These are phyloP conservation scores for Tragopan temminckii DNA, from an alignment of 2,797 vertebrate species.

Conservation along the genomic window DNA sequence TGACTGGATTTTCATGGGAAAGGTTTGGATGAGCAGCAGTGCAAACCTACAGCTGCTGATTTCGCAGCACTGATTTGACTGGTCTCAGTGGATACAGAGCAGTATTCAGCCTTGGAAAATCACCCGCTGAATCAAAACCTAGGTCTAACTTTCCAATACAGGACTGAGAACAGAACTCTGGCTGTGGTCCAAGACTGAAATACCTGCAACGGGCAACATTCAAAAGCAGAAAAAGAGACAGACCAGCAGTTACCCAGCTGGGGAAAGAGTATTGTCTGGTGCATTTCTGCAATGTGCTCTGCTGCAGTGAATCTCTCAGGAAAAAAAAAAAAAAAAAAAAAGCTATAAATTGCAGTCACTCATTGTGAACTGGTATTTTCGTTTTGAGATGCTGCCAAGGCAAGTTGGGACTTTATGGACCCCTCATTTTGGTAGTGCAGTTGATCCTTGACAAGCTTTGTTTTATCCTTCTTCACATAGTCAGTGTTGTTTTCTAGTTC, in stretches of 20 bases:
- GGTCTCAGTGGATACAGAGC: background rate
- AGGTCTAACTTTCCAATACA: background rate
- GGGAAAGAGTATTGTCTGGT: accelerated
- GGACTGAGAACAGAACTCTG: background rate
- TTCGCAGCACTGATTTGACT: background rate
- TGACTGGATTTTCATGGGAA: background rate
- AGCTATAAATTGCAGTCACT: accelerated
- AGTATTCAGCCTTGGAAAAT: background rate
- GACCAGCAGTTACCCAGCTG: accelerated
- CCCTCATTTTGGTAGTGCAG: background rate
- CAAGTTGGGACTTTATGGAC: background rate
- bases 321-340: too few species aligned
- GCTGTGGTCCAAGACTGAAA: background rate
- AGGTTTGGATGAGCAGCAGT: background rate
- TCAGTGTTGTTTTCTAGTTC: conserved; percentile 76
- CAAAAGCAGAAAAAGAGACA: background rate
- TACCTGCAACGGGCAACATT: too few species aligned
- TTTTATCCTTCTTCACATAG: conserved; percentile 41
- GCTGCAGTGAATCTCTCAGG: background rate
- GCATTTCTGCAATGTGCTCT: too few species aligned
- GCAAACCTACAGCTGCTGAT: background rate
- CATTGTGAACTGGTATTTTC: background rate
- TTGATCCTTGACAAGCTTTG: conserved; percentile 18
- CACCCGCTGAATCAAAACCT: too few species aligned
- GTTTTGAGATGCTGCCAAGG: background rate